Conservation (phyloP, 2,888 invertebrate genomes). For the Pachydiplax longipennis region DNA sequence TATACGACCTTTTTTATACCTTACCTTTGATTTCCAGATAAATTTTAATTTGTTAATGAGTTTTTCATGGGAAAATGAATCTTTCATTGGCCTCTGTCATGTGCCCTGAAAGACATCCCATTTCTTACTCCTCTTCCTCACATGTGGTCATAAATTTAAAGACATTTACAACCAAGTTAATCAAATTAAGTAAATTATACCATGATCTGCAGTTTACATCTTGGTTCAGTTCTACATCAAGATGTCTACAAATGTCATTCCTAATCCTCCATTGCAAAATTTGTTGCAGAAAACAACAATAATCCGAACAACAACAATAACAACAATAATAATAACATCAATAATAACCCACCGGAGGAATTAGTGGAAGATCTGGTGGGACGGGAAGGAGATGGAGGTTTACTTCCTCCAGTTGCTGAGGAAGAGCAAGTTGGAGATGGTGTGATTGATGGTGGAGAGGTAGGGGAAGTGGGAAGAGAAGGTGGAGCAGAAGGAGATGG, state of each 20-base stretch:
- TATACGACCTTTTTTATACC: too few species aligned
- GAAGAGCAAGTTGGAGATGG: slow-evolving; percentile 28
- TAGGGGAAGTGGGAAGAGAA: background rate
- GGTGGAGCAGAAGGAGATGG: slow-evolving; percentile 47
- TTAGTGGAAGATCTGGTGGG: slow-evolving; percentile 60
- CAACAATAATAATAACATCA: slow-evolving; percentile 37
- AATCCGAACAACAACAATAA: slow-evolving; percentile 17
- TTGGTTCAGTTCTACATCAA: background rate
- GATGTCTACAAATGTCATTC: too few species aligned
- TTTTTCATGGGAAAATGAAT: too few species aligned
- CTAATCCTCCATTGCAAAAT: too few species aligned
- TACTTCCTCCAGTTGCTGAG: background rate
- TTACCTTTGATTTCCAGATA: too few species aligned
- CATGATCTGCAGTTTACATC: background rate
- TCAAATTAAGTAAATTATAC: too few species aligned
- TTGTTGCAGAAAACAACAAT: slow-evolving; percentile 4
- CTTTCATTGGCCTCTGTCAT: too few species aligned
- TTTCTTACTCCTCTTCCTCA: too few species aligned
- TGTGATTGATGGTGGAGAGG: background rate
- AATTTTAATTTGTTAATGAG: too few species aligned
- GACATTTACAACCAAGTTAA: too few species aligned
- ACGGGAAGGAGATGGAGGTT: slow-evolving; percentile 51
- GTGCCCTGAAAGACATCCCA: too few species aligned
- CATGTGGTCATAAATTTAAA: too few species aligned
- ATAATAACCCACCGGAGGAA: slow-evolving; percentile 3